Evolutionary conservation across 2,888 invertebrate species (phyloP), one percentile per base, ranked within the genome.

Genomic region (Ichneumoninae sp.): DNA sequence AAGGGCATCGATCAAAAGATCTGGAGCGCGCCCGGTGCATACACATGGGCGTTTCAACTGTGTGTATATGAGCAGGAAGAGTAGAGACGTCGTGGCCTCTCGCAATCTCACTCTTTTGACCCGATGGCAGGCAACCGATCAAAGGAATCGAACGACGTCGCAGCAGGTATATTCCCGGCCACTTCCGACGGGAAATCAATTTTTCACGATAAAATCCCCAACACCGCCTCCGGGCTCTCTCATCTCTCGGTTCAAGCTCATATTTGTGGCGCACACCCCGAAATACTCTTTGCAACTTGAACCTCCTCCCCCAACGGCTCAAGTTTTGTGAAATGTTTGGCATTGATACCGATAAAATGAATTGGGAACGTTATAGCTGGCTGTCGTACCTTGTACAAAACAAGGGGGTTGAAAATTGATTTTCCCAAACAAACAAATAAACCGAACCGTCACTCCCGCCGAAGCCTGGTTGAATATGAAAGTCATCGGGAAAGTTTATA

Each of bases 21-120:
- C 69, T 54, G 71, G 74, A 80, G 68, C 54, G 66, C 57, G 62
- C 16, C 16, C 30, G 19, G 6, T 57, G 57, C 54, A 52, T 68
- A 52, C 50, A 76, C 40, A 33, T 16, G 26, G 13, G 30, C 52
- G 74, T 16, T 33, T 77, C 69, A 26, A 69, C 33, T 44, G 65
- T 19, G 50, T 71, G 30, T 65, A 40, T 66, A 40, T 26, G 36
- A 44, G n/a, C n/a, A 13, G n/a, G 57, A 62, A 26, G 50, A 47
- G 60, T 40, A 19, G 71, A 69, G 74, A 54, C 76, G 44, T 74
- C 36, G 54, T 60, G 72, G 54, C 76, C 85, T 76, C 74, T 68
- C 66, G 80, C 80, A 85, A 85, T 80, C 76, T 80, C 85, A n/a
- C 80, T 82, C 82, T 80, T 85, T 85, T 82, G 82, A 80, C 79